Evolutionary conservation across 2,797 vertebrate species (phyloP), one percentile per base, ranked within the genome.

Genomic region (Smutsia temminckii): DNA sequence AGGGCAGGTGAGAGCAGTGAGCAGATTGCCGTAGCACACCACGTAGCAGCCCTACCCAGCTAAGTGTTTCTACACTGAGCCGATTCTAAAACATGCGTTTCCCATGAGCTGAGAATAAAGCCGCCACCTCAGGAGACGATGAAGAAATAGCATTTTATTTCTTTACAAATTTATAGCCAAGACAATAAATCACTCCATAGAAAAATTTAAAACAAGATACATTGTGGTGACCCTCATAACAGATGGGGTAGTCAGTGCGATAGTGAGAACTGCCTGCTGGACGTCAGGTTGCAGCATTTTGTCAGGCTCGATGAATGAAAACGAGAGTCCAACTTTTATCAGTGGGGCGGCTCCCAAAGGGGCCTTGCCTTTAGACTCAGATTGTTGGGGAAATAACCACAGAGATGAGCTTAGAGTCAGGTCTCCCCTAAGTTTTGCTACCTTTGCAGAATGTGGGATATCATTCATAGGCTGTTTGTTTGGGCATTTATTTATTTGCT

Each of bases 151-250:
- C 95, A 0, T 98, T 97, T 98, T 98, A 98, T 98, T 98, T 97
- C 96, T 97, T 97, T 98, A 97, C 96, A 98, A 97, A 97, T 95
- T 94, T 91, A 97, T 96, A 98, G 97, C 96, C 96, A 97, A 97
- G 96, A 96, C 97, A 97, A 97, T 94, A 97, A 97, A 97, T 98
- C 96, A 97, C 96, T 97, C 95, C 92, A 95, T 98, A 97, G 97
- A 97, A 98, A 98, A 97, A 88, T 94, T 96, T 96, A 96, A 97
- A 97, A 98, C 95, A 88, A 88, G 93, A 96, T 91, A 95, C 95
- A 97, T 95, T 69, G 55, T 95, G 78, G 95, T 97, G 96, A 97
- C 96, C 96, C 97, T 97, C 95, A 27, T 85, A 97, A 96, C 84
- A 93, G 95, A 96, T 94, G 97, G 93, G 72, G 53, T 88, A 42